Evolutionary conservation across 2,113 vertebrate genomes (phyloP), one percentile per base, ranked within the genome.

Genomic region (Scomber japonicus): DNA sequence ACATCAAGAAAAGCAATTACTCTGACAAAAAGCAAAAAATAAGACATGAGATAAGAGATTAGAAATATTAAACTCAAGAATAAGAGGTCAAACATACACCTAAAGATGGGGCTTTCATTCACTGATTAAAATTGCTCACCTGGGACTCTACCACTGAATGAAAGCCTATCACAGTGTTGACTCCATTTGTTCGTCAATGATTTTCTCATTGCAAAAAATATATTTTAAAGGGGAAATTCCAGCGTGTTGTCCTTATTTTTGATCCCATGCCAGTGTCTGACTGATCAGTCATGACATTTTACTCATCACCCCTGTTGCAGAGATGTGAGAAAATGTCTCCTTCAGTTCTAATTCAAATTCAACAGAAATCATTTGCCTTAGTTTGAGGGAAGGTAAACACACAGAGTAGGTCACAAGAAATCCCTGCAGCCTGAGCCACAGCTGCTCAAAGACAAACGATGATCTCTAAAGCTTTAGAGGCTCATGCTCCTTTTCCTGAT

Each of bases 161-260:
- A 70, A 73, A 21, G 69, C 71, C 53, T 64, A 0, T 70, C 81
- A 74, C 54, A 59, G 44, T 78, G 48, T 49, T 63, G 50, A 63
- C 24, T 24, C 9, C 60, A 44, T 64, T 45, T 66, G 51, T 44
- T 55, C 77, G 60, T 64, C 66, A 40, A 19, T 55, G 46, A 55
- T 54, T 74, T 55, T 57, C 62, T 81, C 73, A 75, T 67, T 60
- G 40, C 70, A 71, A 21, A 27, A 27, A 27, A 7, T 17, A 30
- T 49, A 49, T 64, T 53, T 71, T 66, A 53, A 56, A 57, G 59
- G 44, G 71, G 24, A 61, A 81, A 56, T 82, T 73, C 67, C 24
- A 54, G n/a, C 31, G 50, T 78, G 15, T 15, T 16, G 9, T 75
- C 70, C 19, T 2, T 51, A 46, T 14, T 62, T 55, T 53, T 40